Conservation (phyloP, 2,888 invertebrate species). For the Pardosa pseudoannulata region DNA sequence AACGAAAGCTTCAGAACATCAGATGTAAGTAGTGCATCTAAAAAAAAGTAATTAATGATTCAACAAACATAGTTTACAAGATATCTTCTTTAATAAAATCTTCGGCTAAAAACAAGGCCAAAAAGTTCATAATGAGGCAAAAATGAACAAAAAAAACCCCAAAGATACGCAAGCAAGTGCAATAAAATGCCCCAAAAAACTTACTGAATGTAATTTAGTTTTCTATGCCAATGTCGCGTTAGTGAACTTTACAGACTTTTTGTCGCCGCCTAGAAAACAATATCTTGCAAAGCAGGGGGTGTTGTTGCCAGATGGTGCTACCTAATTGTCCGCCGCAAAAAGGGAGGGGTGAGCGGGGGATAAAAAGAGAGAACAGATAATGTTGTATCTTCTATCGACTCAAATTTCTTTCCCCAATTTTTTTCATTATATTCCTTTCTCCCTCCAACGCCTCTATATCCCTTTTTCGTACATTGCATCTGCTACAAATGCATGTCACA, state of each 20-base stretch:
- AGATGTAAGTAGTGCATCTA: neutral
- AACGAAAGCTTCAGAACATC: neutral
- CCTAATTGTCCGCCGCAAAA: constrained; percentile 72
- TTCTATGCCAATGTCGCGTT: constrained; percentile 56
- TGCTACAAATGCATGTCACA: constrained; percentile 59
- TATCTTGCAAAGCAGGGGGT: constrained; percentile 71
- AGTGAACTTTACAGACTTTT: constrained; percentile 70
- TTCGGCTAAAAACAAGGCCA: constrained; percentile 21
- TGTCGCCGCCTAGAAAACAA: constrained; percentile 64
- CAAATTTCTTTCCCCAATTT: constrained; percentile 61
- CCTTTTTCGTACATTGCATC: constrained; percentile 55
- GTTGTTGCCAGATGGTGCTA: constrained; percentile 67
- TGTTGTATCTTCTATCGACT: constrained; percentile 71
- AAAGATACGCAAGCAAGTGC: constrained; percentile 21
- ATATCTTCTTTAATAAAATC: constrained; percentile 63
- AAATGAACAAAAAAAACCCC: constrained; percentile 23
- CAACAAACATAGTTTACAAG: constrained; percentile 35
- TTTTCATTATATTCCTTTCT: constrained; percentile 48
- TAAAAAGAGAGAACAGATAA: constrained; percentile 57
- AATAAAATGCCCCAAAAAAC: constrained; percentile 63
- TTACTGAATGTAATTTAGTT: constrained; percentile 56
- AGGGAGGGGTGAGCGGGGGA: constrained; percentile 20
- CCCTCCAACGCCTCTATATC: constrained; percentile 19
- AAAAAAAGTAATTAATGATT: constrained; percentile 60
- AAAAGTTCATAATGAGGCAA: constrained; percentile 64